phyloP scores from a whole-genome alignment of 2,113 vertebrate genomes.

The Talpa occidentalis region DNA sequence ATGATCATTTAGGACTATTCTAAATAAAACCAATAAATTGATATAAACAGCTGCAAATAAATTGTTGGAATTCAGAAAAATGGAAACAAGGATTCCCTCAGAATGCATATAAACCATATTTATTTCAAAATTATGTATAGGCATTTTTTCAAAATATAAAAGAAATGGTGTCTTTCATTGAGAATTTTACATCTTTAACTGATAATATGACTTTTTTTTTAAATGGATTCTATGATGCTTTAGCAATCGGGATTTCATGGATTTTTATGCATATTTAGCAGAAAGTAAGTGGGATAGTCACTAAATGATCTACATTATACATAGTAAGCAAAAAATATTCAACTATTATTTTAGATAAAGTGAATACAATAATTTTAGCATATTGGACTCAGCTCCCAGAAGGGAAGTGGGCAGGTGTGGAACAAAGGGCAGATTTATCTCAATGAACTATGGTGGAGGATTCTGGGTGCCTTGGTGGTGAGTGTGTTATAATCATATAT shows the following conservation, averaged over 20 bases:
- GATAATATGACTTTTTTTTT: not conserved
- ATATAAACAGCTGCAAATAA: not conserved
- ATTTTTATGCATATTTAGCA: not conserved
- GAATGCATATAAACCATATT: not conserved
- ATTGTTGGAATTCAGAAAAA: not conserved
- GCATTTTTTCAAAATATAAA: not conserved
- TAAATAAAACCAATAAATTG: slow-evolving; percentile 37
- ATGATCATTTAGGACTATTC: not conserved
- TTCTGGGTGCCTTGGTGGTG: no score
- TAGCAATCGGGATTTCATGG: not conserved
- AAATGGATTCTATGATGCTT: not conserved
- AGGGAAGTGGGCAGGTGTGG: no score
- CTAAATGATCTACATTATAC: not conserved
- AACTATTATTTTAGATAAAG: not conserved
- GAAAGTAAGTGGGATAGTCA: not conserved
- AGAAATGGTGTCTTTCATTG: not conserved
- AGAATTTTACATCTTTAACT: not conserved
- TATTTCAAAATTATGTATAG: not conserved
- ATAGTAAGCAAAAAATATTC: not conserved
- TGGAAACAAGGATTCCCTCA: not conserved
- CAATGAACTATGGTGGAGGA: no score
- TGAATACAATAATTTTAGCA: not conserved
- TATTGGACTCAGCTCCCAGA: not conserved
- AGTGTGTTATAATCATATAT: no score
- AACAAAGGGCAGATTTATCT: no score